Evolutionary conservation across 92 coral and sea anemone species (phyloP), one percentile per base, ranked within the genome.

Genomic region (Siderastrea siderea): DNA sequence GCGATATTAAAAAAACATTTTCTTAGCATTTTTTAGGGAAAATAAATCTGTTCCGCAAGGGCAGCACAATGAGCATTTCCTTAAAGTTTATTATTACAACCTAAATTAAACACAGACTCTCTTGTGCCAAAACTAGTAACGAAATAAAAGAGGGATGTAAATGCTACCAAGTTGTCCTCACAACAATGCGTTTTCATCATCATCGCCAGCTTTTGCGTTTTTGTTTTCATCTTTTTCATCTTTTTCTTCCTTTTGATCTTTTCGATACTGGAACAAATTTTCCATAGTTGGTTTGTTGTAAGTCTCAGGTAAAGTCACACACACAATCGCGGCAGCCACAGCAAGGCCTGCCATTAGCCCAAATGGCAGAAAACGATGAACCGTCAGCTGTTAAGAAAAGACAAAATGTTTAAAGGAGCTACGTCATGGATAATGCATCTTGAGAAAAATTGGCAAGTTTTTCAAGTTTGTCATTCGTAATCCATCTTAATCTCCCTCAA

Each of bases 261-360:
- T 26, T 26, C 38, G 38, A 26, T 26, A 26, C 38, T 26, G 38
- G 38, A 59, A 57, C 60, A 82, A 57, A 69, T 71, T 12, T 71
- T 82, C 86, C 47, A 70, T 16, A 2, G 77, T 82, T 2, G 86
- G 86, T 48, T 47, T 68, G 53, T 82, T 71, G 69, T 6, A 45
- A 9, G 86, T 82, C 47, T 82, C 86, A 0, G 86, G 86, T 13
- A 71, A 70, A 8, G 86, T 82, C 86, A 82, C 58, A 16, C 54
- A 45, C 47, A 58, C 69, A n/a, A 26, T 10, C 8, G 86, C 86
- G 13, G 78, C 68, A 13, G 50, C 77, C 12, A 47, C 19, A 0
- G 86, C 86, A 12, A 82, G 86, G 17, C 86, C 86, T 8, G 78
- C 78, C 86, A 82, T 82, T 13, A 82, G 16, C 7, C 86, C 86